Percentiles rank a stretch among this genome's conserved stretches.
Conservation (phyloP, 2,888 invertebrate species). For the Drosophila lutescens region DNA sequence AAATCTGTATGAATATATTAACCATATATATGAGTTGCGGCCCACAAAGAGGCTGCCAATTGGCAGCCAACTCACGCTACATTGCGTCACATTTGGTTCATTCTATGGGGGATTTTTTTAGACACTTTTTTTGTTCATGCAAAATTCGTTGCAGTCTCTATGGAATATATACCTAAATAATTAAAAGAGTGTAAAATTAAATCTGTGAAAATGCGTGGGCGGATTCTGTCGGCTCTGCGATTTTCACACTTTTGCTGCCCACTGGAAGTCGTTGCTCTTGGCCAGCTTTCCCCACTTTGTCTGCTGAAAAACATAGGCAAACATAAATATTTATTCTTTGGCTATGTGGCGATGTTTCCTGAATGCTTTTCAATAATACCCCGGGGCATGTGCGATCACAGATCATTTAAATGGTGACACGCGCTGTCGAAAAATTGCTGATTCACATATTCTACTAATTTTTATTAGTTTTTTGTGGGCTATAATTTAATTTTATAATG, state of each 20-base stretch:
- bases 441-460: conserved; percentile 17
- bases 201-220: conserved; percentile 61
- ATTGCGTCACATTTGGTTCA: conserved; percentile 50
- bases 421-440: conserved; percentile 33
- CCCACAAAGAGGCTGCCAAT: conserved; percentile 53
- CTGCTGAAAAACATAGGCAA: conserved; percentile 47
- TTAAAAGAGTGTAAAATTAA: conserved; percentile 37
- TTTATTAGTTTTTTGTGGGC: conserved; percentile 13
- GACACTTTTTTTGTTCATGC: conserved; percentile 12
- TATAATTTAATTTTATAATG: conserved; percentile 11
- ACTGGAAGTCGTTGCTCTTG: conserved; percentile 44
- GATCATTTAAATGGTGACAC: conserved; percentile 50
- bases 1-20: conserved; percentile 16
- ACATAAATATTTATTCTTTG: conserved; percentile 62
- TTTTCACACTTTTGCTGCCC: conserved; percentile 60
- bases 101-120: conserved; percentile 12
- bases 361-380: conserved; percentile 4
- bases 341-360: conserved; percentile 21
- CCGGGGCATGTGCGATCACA: conserved; percentile 14
- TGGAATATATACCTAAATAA: conserved; percentile 9
- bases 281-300: conserved; percentile 36
- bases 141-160: conserved; percentile 16
- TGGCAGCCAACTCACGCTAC: conserved; percentile 37
- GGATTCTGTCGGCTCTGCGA: conserved; percentile 44
- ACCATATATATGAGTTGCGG: conserved; percentile 24